Evolutionary conservation across 1,140 invertebrate species (phyloP).

Genomic region (Spodoptera litura): DNA sequence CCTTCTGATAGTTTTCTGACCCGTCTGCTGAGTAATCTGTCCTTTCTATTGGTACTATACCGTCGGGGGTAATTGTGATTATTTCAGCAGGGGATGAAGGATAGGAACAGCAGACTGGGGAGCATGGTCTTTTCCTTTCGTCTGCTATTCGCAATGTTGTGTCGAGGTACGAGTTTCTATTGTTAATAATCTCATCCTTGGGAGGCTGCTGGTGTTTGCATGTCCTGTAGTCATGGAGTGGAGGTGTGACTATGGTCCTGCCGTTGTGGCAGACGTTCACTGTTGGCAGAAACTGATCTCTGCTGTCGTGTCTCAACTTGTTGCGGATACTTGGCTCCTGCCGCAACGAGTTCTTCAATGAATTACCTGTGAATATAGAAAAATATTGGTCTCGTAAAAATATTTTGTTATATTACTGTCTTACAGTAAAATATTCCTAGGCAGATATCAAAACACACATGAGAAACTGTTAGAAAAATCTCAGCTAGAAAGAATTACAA

Average conservation of each 20-base stretch:
- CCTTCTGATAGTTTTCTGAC: slow-evolving; percentile 42
- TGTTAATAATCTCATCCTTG: slow-evolving; percentile 25
- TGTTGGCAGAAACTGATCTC: not conserved
- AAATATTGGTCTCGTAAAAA: not conserved
- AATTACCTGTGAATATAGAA: slow-evolving; percentile 46
- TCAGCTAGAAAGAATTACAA: too few relatives aligned
- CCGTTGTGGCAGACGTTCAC: slow-evolving; percentile 21
- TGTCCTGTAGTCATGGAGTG: slow-evolving; percentile 17
- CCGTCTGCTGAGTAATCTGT: slow-evolving; percentile 33
- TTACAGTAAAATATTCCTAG: too few relatives aligned
- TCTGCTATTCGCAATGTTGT: not conserved
- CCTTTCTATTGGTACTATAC: slow-evolving; percentile 27
- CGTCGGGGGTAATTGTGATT: slow-evolving; percentile 34
- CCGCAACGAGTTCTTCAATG: slow-evolving; percentile 25
- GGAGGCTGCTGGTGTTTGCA: not conserved
- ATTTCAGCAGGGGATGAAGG: slow-evolving; percentile 7
- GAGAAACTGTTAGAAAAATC: too few relatives aligned
- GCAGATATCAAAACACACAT: too few relatives aligned
- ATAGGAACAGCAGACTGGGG: slow-evolving; percentile 17
- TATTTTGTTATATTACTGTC: not conserved
- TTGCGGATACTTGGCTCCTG: slow-evolving; percentile 10
- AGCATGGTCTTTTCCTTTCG: slow-evolving; percentile 17
- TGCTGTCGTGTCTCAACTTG: slow-evolving; percentile 26
- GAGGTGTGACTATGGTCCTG: slow-evolving; percentile 9
- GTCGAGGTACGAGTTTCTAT: not conserved